phyloP scores from a whole-genome alignment of 2,113 vertebrate species.

The Malurus elegans region DNA sequence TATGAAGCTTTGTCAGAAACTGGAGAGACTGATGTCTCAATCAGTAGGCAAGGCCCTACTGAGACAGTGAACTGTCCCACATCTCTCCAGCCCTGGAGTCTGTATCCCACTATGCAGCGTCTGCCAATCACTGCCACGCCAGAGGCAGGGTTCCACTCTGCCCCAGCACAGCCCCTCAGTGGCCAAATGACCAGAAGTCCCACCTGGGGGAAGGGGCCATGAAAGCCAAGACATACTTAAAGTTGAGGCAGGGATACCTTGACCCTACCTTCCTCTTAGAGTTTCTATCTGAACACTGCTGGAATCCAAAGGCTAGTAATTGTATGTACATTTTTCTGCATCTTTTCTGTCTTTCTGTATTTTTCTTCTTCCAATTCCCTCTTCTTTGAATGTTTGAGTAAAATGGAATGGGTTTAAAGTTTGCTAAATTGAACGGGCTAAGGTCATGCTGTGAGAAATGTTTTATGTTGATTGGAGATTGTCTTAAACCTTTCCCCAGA shows the following conservation, averaged over 20 bases:
- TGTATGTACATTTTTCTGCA: neutral
- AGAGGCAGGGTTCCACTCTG: neutral
- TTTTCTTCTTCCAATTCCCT: neutral
- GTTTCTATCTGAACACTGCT: neutral
- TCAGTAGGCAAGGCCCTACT: too few relatives aligned
- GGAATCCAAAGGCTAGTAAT: neutral
- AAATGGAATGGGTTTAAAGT: neutral
- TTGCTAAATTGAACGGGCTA: neutral
- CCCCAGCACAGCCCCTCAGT: neutral
- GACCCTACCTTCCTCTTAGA: neutral
- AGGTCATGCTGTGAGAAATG: neutral
- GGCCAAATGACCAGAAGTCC: neutral
- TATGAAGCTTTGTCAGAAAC: neutral
- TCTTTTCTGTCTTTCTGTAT: too few relatives aligned
- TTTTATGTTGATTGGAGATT: neutral
- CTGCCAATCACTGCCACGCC: neutral
- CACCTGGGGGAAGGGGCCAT: accelerated
- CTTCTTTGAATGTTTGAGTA: neutral
- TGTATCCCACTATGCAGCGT: neutral
- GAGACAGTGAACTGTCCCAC: neutral
- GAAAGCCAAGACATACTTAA: neutral
- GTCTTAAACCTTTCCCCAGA: neutral
- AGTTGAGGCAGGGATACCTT: neutral
- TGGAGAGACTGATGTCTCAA: neutral
- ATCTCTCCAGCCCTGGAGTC: accelerated